Conservation (phyloP, 2,888 invertebrate genomes). For the Lepidonotus clava region DNA sequence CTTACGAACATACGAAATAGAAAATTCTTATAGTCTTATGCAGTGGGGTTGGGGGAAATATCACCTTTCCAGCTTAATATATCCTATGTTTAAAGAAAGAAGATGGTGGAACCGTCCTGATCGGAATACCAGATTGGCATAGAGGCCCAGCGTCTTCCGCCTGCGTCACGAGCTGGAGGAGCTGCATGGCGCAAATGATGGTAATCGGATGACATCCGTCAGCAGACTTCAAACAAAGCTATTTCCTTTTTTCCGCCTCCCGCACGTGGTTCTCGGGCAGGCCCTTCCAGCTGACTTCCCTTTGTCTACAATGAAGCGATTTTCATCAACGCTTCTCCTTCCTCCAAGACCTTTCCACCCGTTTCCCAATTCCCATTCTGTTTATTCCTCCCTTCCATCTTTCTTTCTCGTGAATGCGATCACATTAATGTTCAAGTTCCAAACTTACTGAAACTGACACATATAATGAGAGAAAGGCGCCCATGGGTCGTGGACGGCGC, state of each 20-base stretch:
- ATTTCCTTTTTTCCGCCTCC: conserved; percentile 35
- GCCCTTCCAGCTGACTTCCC: conserved; percentile 5
- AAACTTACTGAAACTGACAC: too few relatives aligned
- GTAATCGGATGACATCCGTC: conserved; percentile 43
- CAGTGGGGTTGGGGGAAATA: too few relatives aligned
- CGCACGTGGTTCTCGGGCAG: background rate
- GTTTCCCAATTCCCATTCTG: too few relatives aligned
- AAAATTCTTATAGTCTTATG: too few relatives aligned
- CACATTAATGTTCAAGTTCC: too few relatives aligned
- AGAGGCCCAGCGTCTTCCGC: background rate
- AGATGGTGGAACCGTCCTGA: too few relatives aligned
- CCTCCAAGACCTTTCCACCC: background rate
- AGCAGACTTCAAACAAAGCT: conserved; percentile 42
- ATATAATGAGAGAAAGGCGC: background rate
- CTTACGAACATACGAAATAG: too few relatives aligned
- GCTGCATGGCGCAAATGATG: conserved; percentile 12
- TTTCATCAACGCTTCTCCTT: conserved; percentile 21
- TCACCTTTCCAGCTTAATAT: too few relatives aligned
- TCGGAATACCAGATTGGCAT: too few relatives aligned
- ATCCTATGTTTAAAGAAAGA: too few relatives aligned
- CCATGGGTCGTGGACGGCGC: background rate
- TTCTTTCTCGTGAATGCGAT: too few relatives aligned
- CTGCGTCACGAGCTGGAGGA: background rate
- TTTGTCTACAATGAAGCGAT: conserved; percentile 47
- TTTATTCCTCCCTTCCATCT: too few relatives aligned